Base-by-base conservation (phyloP, 1,140 invertebrate species). In the Hyles euphorbiae region DNA sequence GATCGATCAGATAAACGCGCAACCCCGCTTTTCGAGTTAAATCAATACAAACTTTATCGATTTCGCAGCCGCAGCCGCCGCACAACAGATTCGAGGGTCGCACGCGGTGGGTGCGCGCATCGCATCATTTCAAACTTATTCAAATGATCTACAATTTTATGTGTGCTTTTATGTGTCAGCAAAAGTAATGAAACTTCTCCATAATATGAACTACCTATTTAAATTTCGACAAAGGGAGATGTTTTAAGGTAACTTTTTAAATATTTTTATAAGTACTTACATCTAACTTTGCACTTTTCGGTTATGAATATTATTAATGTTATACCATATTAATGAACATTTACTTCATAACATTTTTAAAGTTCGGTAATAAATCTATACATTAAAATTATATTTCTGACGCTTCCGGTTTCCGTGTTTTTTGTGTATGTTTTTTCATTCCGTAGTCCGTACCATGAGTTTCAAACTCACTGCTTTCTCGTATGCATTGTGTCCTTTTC, bases 1-100 rank as follows among this genome's bases (percentile, higher is more conserved):
- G 85, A 88, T 88, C 85, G 83, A 88, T 86, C 72, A 80, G 85
- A 88, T 88, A 88, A 85, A 86, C 82, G 84, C 84, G 81, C 85
- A 85, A 86, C 85, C 83, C 85, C 77, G 82, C 81, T 81, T 76
- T 78, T 74, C 69, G 68, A 72, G 72, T 80, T 81, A 78, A 82
- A 88, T 88, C 85, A 86, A 88, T 88, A 88, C 76, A 53, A 72
- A 71, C 65, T 77, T 69, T 65, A 86, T 86, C 83, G 83, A 86
- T 88, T 85, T 84, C 61, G 70, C 58, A 85, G 83, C 83, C 85
- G 85, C 83, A 82, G 85, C 85, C 85, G 85, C 83, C 82, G 83
- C 85, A 88, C 78, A 85, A 74, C 68, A 61, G 62, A 80, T 68
- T 73, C 61, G 82, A 83, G 81, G 78, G 81, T 88, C 85, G 82